phyloP scores from a whole-genome alignment of 2,113 vertebrate genomes.

The Oryzias curvinotus region DNA sequence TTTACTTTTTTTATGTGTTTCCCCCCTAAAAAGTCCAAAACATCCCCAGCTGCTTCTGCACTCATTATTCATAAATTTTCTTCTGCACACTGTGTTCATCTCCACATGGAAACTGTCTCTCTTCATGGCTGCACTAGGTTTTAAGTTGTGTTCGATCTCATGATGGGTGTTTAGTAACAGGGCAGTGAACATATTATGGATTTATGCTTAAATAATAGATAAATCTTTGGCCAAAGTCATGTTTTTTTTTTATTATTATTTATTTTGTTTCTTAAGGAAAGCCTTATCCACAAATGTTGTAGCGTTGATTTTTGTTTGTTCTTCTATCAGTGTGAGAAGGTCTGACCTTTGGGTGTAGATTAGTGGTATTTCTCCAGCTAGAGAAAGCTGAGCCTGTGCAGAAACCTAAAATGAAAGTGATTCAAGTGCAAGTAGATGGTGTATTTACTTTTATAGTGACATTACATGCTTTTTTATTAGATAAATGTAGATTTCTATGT shows the following conservation, averaged over 20 bases:
- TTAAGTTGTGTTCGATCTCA: constrained; percentile 30
- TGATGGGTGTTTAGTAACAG: constrained; percentile 26
- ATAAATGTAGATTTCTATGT: too few species aligned
- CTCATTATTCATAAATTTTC: constrained; percentile 28
- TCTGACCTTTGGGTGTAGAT: constrained; percentile 56
- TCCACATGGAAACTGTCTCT: constrained; percentile 47
- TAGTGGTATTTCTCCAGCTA: background rate
- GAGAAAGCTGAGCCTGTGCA: background rate
- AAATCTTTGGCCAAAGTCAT: constrained; percentile 19
- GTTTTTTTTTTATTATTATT: constrained; percentile 6
- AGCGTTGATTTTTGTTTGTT: constrained; percentile 44
- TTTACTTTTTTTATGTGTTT: constrained; percentile 35
- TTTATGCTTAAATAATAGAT: constrained; percentile 39
- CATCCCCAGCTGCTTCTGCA: constrained; percentile 42
- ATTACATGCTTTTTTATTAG: too few species aligned
- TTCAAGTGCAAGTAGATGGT: too few species aligned
- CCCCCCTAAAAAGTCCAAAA: constrained; percentile 10
- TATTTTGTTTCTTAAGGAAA: constrained; percentile 39
- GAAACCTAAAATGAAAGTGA: too few species aligned
- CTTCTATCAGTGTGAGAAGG: constrained; percentile 60
- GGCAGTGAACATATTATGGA: constrained; percentile 40
- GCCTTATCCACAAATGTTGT: constrained; percentile 45
- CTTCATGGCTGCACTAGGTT: constrained; percentile 45
- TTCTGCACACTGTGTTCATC: constrained; percentile 43
- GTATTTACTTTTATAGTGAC: too few species aligned